Base-by-base conservation (phyloP, 2,797 vertebrate genomes). In the Melanotaenia parkinsoni region DNA sequence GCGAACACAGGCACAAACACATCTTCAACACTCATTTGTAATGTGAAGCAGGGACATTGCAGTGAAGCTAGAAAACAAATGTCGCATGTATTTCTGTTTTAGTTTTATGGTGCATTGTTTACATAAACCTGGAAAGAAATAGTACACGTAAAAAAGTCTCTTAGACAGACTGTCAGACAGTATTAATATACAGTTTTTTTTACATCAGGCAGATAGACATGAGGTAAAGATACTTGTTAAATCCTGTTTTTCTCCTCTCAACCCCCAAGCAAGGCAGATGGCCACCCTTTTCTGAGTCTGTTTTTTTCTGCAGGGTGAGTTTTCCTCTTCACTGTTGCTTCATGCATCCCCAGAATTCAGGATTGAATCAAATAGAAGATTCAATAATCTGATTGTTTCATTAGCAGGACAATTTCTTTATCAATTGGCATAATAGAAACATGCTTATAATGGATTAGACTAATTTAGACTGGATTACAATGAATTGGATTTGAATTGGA, bases 31-130 rank as follows among this genome's bases (percentile, higher is more conserved):
- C 12, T 58, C 5, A 32, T 54, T 63, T 70, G 35, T 66, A 60
- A 56, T 38, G 58, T 8, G 20, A 61, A 47, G 54, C 61, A 70
- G 14, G 10, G 33, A 63, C 69, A 66, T 51, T 37, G 32, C 14
- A 30, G 22, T 3, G 38, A 76, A 60, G 66, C 50, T n/a, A 1
- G 32, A 63, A 53, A 53, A 53, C 13, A 43, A 43, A 26, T 50
- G 47, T n/a, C 9, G 4, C n/a, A 14, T 57, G 35, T 43, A 1
- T 37, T 33, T 57, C 37, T 38, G 37, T 38, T 57, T 57, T 30
- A 43, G 40, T 43, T 43, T 12, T 38, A 12, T 38, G 37, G 11
- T 38, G 37, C 13, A 5, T 43, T 43, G 40, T 43, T 43, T 43
- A 16, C 13, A 16, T 43, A 43, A 43, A 43, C 14, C 40, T 14